Base-by-base conservation (phyloP, 1,140 invertebrate genomes). In the Zaprionus davidi region DNA sequence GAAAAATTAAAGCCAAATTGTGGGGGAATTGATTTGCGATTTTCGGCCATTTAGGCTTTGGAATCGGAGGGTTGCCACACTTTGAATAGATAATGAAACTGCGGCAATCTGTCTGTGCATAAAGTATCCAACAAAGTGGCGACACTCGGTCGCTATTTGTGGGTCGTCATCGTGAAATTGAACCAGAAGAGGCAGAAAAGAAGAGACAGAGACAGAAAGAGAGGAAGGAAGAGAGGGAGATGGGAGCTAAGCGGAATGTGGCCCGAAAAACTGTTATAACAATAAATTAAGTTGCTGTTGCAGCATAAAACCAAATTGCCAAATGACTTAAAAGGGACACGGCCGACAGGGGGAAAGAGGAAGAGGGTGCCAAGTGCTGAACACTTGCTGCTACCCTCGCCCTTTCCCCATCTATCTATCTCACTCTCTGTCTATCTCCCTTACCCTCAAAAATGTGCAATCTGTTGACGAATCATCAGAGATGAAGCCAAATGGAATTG, bases 211-310 rank as follows among this genome's bases (percentile, higher is more conserved):
- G 44, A 38, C 36, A 28, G 17, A 41, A 9, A 20, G 20, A 28
- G 24, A 24, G 41, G 13, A 7, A 9, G n/a, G 5, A 2, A 5
- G 34, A 46, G 20, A 11, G 20, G 13, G 31, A 31, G 31, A 34
- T 11, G 31, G 15, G 12, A 22, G n/a, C 15, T 17, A 44, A 44
- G 28, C 15, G 58, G 24, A 75, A 76, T 64, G 68, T 67, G 63
- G 63, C 62, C 36, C 62, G 46, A 72, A 86, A 83, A 83, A 86
- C 72, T 79, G 79, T 86, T 81, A 78, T 81, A 81, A 88, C 84
- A 81, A 88, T 87, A 87, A 87, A 88, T 87, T 88, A 81, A 81
- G 84, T 88, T 88, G 84, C 84, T 86, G 82, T 79, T 86, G 82
- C 82, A 86, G 83, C 82, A 88, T 81, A 88, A 88, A 87, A 78